Base-by-base conservation (phyloP, 2,113 vertebrate species). In the Platanista minor region DNA sequence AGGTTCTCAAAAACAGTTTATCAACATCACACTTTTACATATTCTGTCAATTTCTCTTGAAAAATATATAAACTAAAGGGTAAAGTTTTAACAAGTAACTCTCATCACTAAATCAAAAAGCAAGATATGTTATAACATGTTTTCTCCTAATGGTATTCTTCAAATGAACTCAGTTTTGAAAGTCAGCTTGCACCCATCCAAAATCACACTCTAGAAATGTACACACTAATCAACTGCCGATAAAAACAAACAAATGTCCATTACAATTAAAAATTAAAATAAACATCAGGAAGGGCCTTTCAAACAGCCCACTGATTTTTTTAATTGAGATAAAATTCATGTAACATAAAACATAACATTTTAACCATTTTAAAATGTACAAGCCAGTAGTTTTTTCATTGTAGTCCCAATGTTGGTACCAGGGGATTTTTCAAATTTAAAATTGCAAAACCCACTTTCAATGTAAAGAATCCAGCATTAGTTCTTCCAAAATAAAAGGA, bases 401-500 rank as follows among this genome's bases (percentile, higher is more conserved):
- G 72, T 54, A 86, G 62, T 91, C 46, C 91, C 43, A 21, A 92
- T 11, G 20, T 43, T 92, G 33, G 11, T 95, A 17, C 13, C 64
- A 81, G 25, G 62, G 90, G 29, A 90, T 67, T 92, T 91, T 91
- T 72, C n/a, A 89, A 69, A 29, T 86, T 94, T 71, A 81, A 94
- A 92, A 67, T 1, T 25, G 54, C 87, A 95, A 96, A 92, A 41
- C 10, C 87, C 46, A 94, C n/a, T 69, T 93, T 74, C 71, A 74
- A 33, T 59, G 31, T 88, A 85, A 87, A 83, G 25, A 95, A 36
- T 78, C 39, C 49, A 86, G 18, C 18, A 83, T 33, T 62, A 69
- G 74, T 66, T 61, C 33, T 87, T 94, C 52, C 77, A 96, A 95
- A 95, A 83, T 84, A 67, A 87, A 90, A 92, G 41, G 27, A 25